Percentiles rank a stretch among this genome's conserved stretches.
phyloP scores from a whole-genome alignment of 2,888 invertebrate species.

The Torymus tubicola region DNA sequence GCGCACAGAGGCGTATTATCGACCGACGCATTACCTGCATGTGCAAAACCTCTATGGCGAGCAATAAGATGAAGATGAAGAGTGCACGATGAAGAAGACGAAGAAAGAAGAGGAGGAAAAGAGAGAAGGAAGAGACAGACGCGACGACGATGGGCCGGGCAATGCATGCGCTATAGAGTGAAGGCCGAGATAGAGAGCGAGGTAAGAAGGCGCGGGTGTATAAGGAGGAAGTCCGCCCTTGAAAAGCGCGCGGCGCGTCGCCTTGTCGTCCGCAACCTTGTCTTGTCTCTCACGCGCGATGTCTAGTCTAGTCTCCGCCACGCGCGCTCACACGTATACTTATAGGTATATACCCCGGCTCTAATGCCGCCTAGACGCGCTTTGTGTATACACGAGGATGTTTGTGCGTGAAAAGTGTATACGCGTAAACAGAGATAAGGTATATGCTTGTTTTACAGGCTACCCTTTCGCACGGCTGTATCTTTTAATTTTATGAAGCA shows the following conservation, averaged over 20 bases:
- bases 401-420: too few relatives aligned
- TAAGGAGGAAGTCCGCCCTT: conserved; percentile 46
- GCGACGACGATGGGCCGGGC: background rate
- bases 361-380: too few relatives aligned
- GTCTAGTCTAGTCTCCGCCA: conserved; percentile 6
- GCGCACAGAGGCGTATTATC: too few relatives aligned
- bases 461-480: too few relatives aligned
- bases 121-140: conserved; percentile 3
- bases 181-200: too few relatives aligned
- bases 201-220: background rate
- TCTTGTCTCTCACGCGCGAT: background rate
- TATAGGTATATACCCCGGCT: conserved; percentile 23
- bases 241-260: conserved; percentile 28
- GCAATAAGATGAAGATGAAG: background rate
- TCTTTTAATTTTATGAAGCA: too few relatives aligned
- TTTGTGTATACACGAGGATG: too few relatives aligned
- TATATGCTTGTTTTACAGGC: too few relatives aligned
- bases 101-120: conserved; percentile 3
- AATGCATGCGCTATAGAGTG: too few relatives aligned
- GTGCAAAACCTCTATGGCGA: background rate
- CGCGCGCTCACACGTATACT: background rate
- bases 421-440: too few relatives aligned
- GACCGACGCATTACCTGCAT: background rate
- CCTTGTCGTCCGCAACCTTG: conserved; percentile 38
- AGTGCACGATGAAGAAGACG: background rate